Evolutionary conservation across 2,888 invertebrate species (phyloP), one percentile per base, ranked within the genome.

Genomic region (Hemicrepidius hirtus): DNA sequence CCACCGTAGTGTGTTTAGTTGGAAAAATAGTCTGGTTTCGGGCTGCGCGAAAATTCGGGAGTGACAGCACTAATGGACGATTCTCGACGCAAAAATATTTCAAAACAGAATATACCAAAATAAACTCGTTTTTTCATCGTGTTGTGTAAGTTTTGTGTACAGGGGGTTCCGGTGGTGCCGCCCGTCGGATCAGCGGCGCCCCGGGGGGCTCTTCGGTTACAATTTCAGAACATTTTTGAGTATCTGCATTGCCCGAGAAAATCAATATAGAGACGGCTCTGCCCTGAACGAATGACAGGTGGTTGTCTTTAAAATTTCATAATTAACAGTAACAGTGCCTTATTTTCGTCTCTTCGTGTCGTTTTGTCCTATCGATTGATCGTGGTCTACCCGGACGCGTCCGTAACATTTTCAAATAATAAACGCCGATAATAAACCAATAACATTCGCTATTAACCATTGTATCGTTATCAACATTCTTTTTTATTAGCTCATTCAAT

Each of bases 201-300:
- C 57, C 13, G 16, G 9, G 13, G 2, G 12, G n/a, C 40, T 73
- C 68, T 72, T 71, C 70, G 46, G 63, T 68, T 53, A 74, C 76
- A 75, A 78, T 80, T 79, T 79, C 77, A 77, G 79, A 80, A 79
- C 79, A 75, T 79, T 80, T 82, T 83, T 82, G 82, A 82, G 85
- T 86, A 86, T 86, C 87, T 84, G 87, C 87, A 87, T 85, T 86
- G 86, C 85, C 81, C 79, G 78, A 83, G 85, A 87, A 87, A 86
- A 86, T 86, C 86, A 86, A 87, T 87, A 86, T 83, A 82, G 78
- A 80, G 75, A 75, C 81, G 83, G 82, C 84, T 83, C 83, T 82
- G 83, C 84, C 84, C 84, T 84, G 82, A 82, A 80, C 81, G 78
- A 78, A 82, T 85, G 85, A 86, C 85, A 86, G 85, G 85, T 85